Evolutionary conservation across 2,797 vertebrate genomes (phyloP).

Genomic region (Varecia variegata): DNA sequence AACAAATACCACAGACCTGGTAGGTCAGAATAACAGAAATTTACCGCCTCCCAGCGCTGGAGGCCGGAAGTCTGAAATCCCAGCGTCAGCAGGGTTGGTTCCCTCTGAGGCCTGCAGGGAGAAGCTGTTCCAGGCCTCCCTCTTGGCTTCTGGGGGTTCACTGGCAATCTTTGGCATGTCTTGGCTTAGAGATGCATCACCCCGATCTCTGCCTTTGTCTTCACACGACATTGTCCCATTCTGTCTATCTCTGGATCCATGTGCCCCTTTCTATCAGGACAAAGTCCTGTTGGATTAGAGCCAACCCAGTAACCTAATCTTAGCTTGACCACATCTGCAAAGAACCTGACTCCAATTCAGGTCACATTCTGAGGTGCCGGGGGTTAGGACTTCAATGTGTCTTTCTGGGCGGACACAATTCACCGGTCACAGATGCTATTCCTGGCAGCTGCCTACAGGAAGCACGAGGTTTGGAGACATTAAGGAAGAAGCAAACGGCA

Average conservation of each 20-base stretch:
- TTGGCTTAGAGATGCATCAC: no score
- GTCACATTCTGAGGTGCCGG: not conserved
- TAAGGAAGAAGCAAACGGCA: not conserved
- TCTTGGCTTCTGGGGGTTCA: not conserved
- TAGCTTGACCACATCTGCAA: no score
- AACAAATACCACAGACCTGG: not conserved
- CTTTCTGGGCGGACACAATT: not conserved
- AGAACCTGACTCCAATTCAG: not conserved
- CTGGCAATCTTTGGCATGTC: not conserved
- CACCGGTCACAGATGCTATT: not conserved
- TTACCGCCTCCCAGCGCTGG: not conserved
- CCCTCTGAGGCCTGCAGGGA: not conserved
- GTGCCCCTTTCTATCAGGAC: not conserved
- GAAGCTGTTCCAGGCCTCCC: no score
- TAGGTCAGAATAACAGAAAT: not conserved
- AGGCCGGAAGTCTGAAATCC: not conserved
- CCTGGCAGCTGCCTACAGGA: not conserved
- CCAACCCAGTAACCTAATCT: not conserved
- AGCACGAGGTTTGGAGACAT: not conserved
- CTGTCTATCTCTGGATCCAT: not conserved
- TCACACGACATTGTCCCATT: not conserved
- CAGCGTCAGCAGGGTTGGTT: not conserved
- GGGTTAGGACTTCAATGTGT: not conserved
- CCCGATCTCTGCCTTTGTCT: not conserved
- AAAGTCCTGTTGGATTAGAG: not conserved